These are phyloP conservation scores for Upupa epops DNA, from an alignment of 2,113 vertebrate species.

Conservation along the genomic window DNA sequence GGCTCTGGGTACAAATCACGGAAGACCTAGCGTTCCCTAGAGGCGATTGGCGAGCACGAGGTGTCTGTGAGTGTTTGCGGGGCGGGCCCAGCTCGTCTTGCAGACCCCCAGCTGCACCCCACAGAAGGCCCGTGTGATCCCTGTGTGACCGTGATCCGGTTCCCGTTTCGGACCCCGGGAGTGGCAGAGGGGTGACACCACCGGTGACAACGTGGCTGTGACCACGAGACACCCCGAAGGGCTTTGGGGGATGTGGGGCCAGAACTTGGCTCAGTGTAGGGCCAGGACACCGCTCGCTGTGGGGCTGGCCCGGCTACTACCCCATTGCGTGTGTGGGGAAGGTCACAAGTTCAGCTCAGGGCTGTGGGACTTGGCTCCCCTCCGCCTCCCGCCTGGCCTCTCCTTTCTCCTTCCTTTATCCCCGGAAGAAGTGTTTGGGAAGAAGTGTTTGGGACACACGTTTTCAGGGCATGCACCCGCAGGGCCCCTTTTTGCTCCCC, in stretches of 20 bases:
- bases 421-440: conserved; percentile 49
- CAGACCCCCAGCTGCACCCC: background rate
- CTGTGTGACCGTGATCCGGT: background rate
- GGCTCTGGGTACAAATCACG: conserved; percentile 34
- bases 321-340: conserved; percentile 68
- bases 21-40: background rate
- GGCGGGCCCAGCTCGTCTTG: background rate
- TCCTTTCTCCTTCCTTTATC: background rate
- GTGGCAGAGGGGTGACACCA: background rate
- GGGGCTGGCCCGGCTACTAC: conserved; percentile 34
- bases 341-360: conserved; percentile 78
- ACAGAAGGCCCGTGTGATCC: background rate
- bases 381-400: conserved; percentile 67
- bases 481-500: conserved; percentile 16
- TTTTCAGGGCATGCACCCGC: conserved; percentile 26
- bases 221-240: background rate
- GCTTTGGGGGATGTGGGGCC: too few species aligned
- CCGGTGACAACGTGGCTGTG: conserved; percentile 13
- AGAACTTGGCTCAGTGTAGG: too few species aligned
- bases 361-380: conserved; percentile 65
- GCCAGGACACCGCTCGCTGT: conserved; percentile 8
- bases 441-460: conserved; percentile 32
- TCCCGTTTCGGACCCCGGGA: background rate
- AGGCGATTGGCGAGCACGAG: background rate
- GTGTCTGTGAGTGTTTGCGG: background rate